Base-by-base conservation (phyloP, 2,113 vertebrate genomes). In the Pseudopipra pipra region DNA sequence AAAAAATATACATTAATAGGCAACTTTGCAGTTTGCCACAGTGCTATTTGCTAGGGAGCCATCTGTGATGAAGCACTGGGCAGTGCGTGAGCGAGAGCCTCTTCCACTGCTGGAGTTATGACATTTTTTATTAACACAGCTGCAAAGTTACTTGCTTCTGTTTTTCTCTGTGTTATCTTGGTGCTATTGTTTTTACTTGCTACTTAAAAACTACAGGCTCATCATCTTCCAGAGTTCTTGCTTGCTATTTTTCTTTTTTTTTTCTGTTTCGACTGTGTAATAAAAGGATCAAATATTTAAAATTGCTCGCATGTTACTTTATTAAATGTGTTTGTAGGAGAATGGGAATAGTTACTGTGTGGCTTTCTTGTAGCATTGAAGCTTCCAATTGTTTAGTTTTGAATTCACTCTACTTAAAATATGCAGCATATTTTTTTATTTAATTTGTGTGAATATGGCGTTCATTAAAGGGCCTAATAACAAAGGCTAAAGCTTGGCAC, bases 391-490 rank as follows among this genome's bases (percentile, higher is more conserved):
- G 44, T 96, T 96, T 94, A 85, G 87, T 75, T 93, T 94, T 92
- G 79, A 93, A 96, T 94, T 97, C 56, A 81, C 73, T 85, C 78
- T 89, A 89, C 90, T 97, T 95, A 95, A 96, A 97, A 95, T 94
- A 97, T 94, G 93, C 89, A 81, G 96, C 84, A 41, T 97, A 25
- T 61, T 96, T 88, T 87, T 78, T 96, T 68, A 76, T 91, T 83
- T 93, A 59, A 88, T 85, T 89, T 95, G 94, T 94, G 90, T 96
- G 96, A 96, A 95, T 96, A 96, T 97, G 96, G 96, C 94, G 94
- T 96, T 97, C 93, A 96, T 96, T 97, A 96, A 95, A 96, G 90
- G 86, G 77, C 93, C 94, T 96, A 96, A 96, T 96, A 96, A 96
- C 96, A 97, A 96, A 96, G 91, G 89, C 94, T 96, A 96, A 92